Evolutionary conservation across 2,113 vertebrate genomes (phyloP), one percentile per base, ranked within the genome.

Genomic region (Verasper variegatus): DNA sequence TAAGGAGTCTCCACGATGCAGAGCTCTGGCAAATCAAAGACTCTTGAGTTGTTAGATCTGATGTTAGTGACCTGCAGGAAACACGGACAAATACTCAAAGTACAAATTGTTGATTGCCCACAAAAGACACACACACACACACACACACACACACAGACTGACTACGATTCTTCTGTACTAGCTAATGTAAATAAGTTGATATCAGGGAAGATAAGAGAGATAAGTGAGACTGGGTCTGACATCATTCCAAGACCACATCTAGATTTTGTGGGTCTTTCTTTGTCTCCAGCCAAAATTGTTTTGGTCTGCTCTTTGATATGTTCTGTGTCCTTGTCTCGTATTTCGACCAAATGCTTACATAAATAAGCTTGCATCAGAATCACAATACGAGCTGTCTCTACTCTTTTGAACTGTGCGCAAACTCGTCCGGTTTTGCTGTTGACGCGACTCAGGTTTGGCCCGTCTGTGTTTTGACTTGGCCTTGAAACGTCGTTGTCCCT

Each of bases 121-220:
- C 40, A 42, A 37, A 31, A 31, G 37, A 40, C 10, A 40, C 9
- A 40, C 9, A 40, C 9, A 40, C 27, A 31, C 27, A 31, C 27
- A 31, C 27, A 31, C 27, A 31, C 2, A 51, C 14, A 54, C 35
- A 64, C 21, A 49, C 45, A n/a, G 1, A 8, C 7, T 35, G 31
- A 35, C 7, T 35, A 1, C 68, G 68, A 67, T 35, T 59, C 18
- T 18, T 17, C 9, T 14, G 31, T n/a, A 23, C 1, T 1, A 26
- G 51, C 6, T 73, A 11, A 64, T 71, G 31, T 78, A 58, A 67
- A 81, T 57, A 57, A 24, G 24, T n/a, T 47, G 35, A 73, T 66
- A 70, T 75, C 31, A 26, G 49, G 70, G 78, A 71, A 78, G 63
- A 75, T 47, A 42, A 42, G 40, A 12, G 10, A 74, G 63, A 75